A percentile compares a stretch with the other conserved stretches of the same genome.
Conservation (phyloP, 2,888 invertebrate genomes). For the Platerodrilus igneus region DNA sequence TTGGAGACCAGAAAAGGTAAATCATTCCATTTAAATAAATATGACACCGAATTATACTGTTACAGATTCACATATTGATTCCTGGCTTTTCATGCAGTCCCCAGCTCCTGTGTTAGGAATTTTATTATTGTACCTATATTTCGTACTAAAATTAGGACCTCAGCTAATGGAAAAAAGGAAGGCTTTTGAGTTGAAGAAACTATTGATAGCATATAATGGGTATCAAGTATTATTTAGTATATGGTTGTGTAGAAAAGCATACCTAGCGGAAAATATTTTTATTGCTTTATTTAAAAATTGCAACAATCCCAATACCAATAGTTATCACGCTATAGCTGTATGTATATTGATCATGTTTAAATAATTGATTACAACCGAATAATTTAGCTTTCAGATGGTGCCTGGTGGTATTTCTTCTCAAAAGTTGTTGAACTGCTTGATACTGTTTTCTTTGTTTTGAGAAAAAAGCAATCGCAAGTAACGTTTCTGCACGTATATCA, state of each 20-base stretch:
- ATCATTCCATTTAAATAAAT: conserved; percentile 5
- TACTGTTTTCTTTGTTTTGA: conserved; percentile 82
- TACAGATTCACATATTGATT: conserved; percentile 69
- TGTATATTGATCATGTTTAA: conserved; percentile 4
- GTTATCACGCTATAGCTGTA: conserved; percentile 22
- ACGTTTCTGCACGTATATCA: conserved; percentile 87
- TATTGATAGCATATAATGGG: conserved; percentile 78
- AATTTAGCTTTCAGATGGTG: conserved; percentile 56
- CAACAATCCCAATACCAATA: conserved; percentile 15
- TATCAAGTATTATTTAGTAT: conserved; percentile 82
- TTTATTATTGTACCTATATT: conserved; percentile 62
- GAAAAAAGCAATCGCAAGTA: conserved; percentile 86
- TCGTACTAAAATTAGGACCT: conserved; percentile 72
- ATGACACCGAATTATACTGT: conserved; percentile 25
- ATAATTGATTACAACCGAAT: background rate
- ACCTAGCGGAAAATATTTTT: conserved; percentile 12
- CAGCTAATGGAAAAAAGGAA: conserved; percentile 70
- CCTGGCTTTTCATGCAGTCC: conserved; percentile 74
- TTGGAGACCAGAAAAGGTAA: conserved; percentile 50
- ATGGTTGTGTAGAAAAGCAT: conserved; percentile 57
- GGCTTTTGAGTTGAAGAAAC: conserved; percentile 65
- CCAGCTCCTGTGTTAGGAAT: conserved; percentile 66
- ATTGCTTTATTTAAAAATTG: conserved; percentile 21
- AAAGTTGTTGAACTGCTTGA: conserved; percentile 75
- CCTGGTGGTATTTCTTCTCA: conserved; percentile 77